Base-by-base conservation (phyloP, 2,113 vertebrate genomes). In the Mungos mungo region DNA sequence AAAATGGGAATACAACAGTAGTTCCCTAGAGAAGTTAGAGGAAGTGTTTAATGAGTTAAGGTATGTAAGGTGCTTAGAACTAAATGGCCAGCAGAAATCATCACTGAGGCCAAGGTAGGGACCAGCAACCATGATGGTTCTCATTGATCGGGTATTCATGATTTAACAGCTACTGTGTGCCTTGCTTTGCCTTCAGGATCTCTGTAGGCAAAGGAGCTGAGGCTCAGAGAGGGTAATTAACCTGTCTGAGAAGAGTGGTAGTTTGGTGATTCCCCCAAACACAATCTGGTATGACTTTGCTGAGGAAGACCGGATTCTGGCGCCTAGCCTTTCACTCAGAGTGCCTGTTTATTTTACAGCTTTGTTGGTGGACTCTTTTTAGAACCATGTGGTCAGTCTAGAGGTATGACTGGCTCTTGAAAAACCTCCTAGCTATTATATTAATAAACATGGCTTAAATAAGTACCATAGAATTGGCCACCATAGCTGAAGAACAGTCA, bases 391-490 rank as follows among this genome's bases (percentile, higher is more conserved):
- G 45, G 57, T 66, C 90, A 97, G 89, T 23, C 85, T 95, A 63
- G 68, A 98, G 96, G 95, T 96, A 97, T 83, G 93, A 98, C 47
- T 7, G 4, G 94, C 91, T 95, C 88, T 97, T 87, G 72, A 92
- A 97, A 92, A 88, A 96, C 29, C 38, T 94, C 50, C 65, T 63
- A 41, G 63, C 33, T 81, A 66, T 97, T 95, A 96, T 92, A 92
- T 90, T 97, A 96, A 98, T 98, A 98, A 97, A 97, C 96, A 94
- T 23, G 38, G 38, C 81, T 97, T 93, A 97, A 63, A 97, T 77
- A 98, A 98, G 97, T 97, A 45, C 57, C 90, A 97, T 95, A 97
- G 97, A 98, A 82, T 41, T 96, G 96, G 96, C 94, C 94, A 69
- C 79, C 82, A 93, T 92, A 79, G 96, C 83, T 97, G 96, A 97